Conservation (phyloP, 2,888 invertebrate genomes). For the Lottia gigantea region DNA sequence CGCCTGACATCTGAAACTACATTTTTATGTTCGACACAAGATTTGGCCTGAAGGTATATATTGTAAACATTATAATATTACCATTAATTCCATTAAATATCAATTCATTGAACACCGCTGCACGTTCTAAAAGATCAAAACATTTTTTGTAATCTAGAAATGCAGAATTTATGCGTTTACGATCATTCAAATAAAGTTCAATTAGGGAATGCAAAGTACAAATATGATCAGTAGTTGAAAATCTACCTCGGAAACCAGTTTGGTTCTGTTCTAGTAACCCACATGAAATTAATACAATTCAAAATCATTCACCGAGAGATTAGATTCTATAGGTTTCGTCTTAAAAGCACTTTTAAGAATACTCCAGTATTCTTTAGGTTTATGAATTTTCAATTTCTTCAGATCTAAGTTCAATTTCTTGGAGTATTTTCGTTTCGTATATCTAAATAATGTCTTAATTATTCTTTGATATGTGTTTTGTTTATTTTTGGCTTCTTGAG, state of each 20-base stretch:
- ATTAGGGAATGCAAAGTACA: conserved; percentile 13
- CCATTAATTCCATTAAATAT: conserved; percentile 2
- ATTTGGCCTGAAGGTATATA: conserved; percentile 5
- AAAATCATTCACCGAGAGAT: not conserved
- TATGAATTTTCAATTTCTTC: no score
- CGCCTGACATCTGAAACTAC: not conserved
- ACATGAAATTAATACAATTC: not conserved
- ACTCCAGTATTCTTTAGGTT: no score
- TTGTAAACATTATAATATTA: not conserved
- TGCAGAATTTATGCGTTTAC: conserved; percentile 10
- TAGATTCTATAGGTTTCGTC: no score
- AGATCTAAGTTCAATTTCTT: no score
- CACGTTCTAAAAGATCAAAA: conserved; percentile 17
- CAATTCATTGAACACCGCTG: conserved; percentile 16
- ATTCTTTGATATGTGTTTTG: no score
- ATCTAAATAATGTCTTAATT: no score
- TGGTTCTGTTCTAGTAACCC: not conserved
- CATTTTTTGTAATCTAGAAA: not conserved
- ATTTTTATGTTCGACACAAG: not conserved
- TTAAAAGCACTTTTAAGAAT: no score
- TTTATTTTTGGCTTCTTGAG: no score
- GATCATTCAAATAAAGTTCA: not conserved
- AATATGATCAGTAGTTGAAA: conserved; percentile 11
- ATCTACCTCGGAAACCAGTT: conserved; percentile 5
- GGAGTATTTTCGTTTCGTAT: no score